These are phyloP conservation scores for Aleiodes alternator DNA, from an alignment of 2,888 invertebrate species.

Conservation along the genomic window DNA sequence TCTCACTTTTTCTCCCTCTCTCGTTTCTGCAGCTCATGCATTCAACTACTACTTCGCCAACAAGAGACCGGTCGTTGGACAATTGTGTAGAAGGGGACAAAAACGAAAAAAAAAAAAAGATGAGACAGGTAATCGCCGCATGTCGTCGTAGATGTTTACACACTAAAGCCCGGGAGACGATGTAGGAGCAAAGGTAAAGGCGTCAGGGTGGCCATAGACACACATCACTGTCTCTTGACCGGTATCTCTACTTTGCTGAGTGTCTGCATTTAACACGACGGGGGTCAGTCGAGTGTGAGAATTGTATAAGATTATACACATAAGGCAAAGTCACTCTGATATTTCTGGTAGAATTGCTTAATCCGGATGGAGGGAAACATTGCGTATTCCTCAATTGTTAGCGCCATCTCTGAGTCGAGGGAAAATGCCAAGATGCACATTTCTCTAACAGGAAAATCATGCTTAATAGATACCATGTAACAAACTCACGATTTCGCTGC, in stretches of 20 bases:
- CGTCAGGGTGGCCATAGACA: conserved; percentile 21
- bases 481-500: no score
- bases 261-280: conserved; percentile 8
- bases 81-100: conserved; percentile 26
- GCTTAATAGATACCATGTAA: no score
- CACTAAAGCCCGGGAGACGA: conserved; percentile 53
- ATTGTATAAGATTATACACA: not conserved
- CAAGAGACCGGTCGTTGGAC: conserved; percentile 41
- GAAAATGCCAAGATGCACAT: no score
- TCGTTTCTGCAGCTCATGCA: not conserved
- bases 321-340: not conserved
- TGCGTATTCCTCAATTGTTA: no score
- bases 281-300: conserved; percentile 24
- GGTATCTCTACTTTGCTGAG: conserved; percentile 13
- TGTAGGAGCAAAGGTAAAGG: conserved; percentile 31
- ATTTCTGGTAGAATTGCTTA: not conserved
- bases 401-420: no score
- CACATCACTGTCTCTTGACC: conserved; percentile 22
- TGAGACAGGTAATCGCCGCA: conserved; percentile 58
- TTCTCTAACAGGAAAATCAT: no score
- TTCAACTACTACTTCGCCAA: conserved; percentile 8
- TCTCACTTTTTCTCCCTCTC: conserved; percentile 19
- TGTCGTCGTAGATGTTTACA: conserved; percentile 63
- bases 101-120: conserved; percentile 42
- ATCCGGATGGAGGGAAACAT: conserved; percentile 8